Evolutionary conservation across 2,797 vertebrate species (phyloP).

Genomic region (Sebastes kiyomatsui): DNA sequence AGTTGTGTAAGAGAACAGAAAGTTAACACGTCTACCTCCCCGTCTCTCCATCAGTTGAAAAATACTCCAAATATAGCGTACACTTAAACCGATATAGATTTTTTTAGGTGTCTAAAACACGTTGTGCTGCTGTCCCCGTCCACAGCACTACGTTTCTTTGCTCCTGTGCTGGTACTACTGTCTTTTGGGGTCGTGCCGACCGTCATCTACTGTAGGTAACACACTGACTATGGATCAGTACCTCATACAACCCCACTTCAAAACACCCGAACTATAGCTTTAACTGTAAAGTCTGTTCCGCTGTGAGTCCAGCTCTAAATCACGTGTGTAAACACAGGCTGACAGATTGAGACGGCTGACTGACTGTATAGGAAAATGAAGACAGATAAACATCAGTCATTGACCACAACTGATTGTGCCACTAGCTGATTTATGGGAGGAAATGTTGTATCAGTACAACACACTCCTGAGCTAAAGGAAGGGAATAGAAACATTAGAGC

Average conservation of each 20-base stretch:
- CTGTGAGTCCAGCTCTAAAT: conserved; percentile 1
- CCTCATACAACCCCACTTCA: too few relatives aligned
- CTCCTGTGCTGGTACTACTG: too few relatives aligned
- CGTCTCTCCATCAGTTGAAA: background rate
- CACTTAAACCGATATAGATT: too few relatives aligned
- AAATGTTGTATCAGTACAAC: background rate
- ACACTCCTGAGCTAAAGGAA: background rate
- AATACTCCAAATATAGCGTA: too few relatives aligned
- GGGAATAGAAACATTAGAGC: background rate
- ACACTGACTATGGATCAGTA: too few relatives aligned
- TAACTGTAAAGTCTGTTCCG: background rate
- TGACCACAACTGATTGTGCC: conserved; percentile 4
- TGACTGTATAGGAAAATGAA: conserved; percentile 38
- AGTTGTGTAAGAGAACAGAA: background rate
- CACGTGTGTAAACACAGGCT: background rate
- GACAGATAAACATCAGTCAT: background rate
- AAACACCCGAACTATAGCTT: too few relatives aligned
- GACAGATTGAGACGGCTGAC: background rate
- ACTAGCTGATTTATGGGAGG: background rate
- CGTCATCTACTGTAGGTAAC: too few relatives aligned
- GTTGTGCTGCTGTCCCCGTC: rapidly evolving
- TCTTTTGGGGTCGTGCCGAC: too few relatives aligned
- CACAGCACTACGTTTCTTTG: rapidly evolving
- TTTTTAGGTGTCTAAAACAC: too few relatives aligned
- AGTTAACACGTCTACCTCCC: background rate